phyloP scores from a whole-genome alignment of 2,113 vertebrate genomes.

The Atherinomorus stipes region DNA sequence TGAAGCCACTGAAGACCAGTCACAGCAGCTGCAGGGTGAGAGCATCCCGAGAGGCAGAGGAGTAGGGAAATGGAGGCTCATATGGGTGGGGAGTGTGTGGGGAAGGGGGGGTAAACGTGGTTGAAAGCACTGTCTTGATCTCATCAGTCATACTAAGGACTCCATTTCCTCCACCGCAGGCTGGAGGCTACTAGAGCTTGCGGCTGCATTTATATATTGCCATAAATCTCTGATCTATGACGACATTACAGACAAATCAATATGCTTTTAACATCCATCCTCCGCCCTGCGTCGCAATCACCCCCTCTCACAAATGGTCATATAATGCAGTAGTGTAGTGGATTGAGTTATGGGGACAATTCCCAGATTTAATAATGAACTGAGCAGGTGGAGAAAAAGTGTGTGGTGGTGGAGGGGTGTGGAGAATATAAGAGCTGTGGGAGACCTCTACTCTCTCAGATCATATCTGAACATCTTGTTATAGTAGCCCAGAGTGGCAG shows the following conservation, averaged over 20 bases:
- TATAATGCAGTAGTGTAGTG: constrained; percentile 78
- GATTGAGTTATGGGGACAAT: constrained; percentile 84
- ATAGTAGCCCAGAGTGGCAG: constrained; percentile 74
- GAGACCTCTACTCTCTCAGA: constrained; percentile 79
- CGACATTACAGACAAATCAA: constrained; percentile 85
- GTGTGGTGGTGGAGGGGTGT: constrained; percentile 35
- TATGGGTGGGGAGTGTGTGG: neutral
- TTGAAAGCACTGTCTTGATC: constrained; percentile 72
- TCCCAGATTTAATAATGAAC: constrained; percentile 85
- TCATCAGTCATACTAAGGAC: constrained; percentile 80
- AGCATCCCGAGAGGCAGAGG: constrained; percentile 53
- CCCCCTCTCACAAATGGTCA: constrained; percentile 80
- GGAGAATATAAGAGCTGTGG: constrained; percentile 69
- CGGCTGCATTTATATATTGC: constrained; percentile 78
- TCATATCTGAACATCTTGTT: constrained; percentile 84
- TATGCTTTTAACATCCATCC: constrained; percentile 87
- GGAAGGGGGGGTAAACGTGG: constrained; percentile 43
- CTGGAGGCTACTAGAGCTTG: constrained; percentile 69
- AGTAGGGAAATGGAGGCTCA: constrained; percentile 56
- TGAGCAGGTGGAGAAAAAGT: constrained; percentile 67
- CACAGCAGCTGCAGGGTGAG: constrained; percentile 60
- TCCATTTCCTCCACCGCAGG: constrained; percentile 78
- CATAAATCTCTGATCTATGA: constrained; percentile 83
- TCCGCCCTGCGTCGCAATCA: constrained; percentile 72
- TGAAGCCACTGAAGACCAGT: constrained; percentile 53